Conservation (phyloP, 2,797 vertebrate species). For the Mycteria americana region DNA sequence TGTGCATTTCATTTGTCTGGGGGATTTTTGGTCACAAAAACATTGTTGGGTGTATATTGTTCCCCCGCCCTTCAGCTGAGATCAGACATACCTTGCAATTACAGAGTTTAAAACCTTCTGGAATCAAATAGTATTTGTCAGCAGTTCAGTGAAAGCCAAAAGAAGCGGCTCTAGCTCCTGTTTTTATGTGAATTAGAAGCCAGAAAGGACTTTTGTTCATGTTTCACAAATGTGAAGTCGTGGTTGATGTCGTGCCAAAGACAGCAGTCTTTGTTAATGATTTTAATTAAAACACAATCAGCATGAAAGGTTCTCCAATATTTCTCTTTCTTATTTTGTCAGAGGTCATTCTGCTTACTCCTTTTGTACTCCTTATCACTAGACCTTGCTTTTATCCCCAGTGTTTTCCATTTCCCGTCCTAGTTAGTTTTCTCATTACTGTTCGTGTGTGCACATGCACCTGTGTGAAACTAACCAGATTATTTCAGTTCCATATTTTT, state of each 20-base stretch:
- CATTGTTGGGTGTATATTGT: not conserved
- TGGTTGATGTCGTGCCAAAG: slow-evolving; percentile 26
- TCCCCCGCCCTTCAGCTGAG: not conserved
- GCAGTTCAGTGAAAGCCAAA: not conserved
- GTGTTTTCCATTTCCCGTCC: not conserved
- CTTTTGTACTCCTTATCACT: not conserved
- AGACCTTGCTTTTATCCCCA: not conserved
- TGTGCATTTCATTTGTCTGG: not conserved
- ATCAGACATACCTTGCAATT: not conserved
- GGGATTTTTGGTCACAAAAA: not conserved
- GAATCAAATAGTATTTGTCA: slow-evolving; percentile 3
- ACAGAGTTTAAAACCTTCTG: not conserved
- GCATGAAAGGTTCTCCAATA: not conserved
- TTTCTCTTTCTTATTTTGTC: not conserved
- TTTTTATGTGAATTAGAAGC: not conserved
- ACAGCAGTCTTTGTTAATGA: not conserved
- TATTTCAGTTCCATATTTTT: not conserved
- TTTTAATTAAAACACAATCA: slow-evolving; percentile 32
- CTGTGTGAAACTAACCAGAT: not conserved
- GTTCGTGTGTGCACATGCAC: not conserved
- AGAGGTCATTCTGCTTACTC: not conserved
- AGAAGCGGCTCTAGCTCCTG: not conserved
- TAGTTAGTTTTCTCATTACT: not conserved
- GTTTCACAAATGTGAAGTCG: not conserved
- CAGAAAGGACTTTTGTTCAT: not conserved